phyloP scores from a whole-genome alignment of 1,140 invertebrate species.

The Hycleus cichorii region DNA sequence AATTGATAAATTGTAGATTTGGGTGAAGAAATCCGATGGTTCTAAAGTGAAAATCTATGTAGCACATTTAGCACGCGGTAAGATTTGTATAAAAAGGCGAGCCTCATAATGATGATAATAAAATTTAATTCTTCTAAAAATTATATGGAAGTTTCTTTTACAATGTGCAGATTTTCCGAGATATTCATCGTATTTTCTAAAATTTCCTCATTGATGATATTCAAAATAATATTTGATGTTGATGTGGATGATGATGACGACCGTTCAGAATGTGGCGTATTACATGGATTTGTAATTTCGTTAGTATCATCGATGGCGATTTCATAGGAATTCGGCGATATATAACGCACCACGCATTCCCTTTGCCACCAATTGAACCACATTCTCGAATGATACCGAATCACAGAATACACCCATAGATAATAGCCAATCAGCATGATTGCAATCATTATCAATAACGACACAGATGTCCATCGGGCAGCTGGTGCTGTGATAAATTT shows the following conservation, averaged over 20 bases:
- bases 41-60: constrained; percentile 77
- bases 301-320: neutral
- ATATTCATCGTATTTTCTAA: too few relatives aligned
- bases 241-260: too few relatives aligned
- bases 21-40: constrained; percentile 80
- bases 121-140: neutral
- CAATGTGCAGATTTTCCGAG: too few relatives aligned
- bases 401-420: constrained; percentile 44
- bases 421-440: constrained; percentile 45
- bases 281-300: neutral
- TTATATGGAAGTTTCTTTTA: too few relatives aligned
- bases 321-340: constrained; percentile 21
- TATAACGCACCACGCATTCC: constrained; percentile 42
- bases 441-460: constrained; percentile 42
- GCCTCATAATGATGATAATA: constrained; percentile 48
- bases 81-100: constrained; percentile 78
- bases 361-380: constrained; percentile 51
- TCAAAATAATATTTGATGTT: neutral
- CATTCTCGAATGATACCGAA: constrained; percentile 44
- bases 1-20: constrained; percentile 61
- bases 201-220: neutral
- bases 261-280: neutral
- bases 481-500: constrained; percentile 44
- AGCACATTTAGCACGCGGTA: constrained; percentile 77
- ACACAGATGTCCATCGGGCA: constrained; percentile 44